Evolutionary conservation across 2,888 invertebrate genomes (phyloP), one percentile per base, ranked within the genome.

Genomic region (Halictus ligatus): DNA sequence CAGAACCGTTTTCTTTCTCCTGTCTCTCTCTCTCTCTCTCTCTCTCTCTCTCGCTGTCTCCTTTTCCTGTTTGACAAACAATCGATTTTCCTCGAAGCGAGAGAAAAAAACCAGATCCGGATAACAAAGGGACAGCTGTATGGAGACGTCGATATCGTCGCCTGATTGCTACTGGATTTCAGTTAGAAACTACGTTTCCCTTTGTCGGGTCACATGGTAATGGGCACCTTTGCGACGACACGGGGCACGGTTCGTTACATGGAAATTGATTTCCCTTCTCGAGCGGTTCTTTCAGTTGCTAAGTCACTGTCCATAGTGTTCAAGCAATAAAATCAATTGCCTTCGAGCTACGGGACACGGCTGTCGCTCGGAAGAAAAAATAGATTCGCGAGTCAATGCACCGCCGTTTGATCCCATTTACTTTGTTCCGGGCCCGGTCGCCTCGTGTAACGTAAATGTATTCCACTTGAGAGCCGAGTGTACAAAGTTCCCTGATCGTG

Each of bases 1-100:
- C n/a, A 7, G 46, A 54, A 54, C 10, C 54, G 21, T 21, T 50
- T 50, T 10, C 43, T 43, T 1, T 43, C 8, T 43, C 35, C 3
- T 2, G 1, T 29, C 29, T 29, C 29, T 29, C 29, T 54, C 50
- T 21, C 8, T 21, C 54, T 21, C 21, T 2, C 54, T 50, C 21
- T 50, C 21, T n/a, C n/a, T n/a, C n/a, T n/a, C n/a, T n/a, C n/a
- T n/a, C n/a, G n/a, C n/a, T n/a, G n/a, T n/a, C n/a, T n/a, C n/a
- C n/a, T 7, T 8, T 29, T 21, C 5, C n/a, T 50, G 18, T 64
- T 50, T 15, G n/a, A 43, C 15, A 15, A 73, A 43, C 50, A 21
- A 82, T 80, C 40, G 64, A 29, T 43, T 64, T 80, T 48, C 25
- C 40, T 54, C 29, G 50, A 73, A 15, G 60, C 18, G 21, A n/a